These are phyloP conservation scores for Eurystomus gularis DNA, from an alignment of 2,113 vertebrate genomes.

Conservation along the genomic window DNA sequence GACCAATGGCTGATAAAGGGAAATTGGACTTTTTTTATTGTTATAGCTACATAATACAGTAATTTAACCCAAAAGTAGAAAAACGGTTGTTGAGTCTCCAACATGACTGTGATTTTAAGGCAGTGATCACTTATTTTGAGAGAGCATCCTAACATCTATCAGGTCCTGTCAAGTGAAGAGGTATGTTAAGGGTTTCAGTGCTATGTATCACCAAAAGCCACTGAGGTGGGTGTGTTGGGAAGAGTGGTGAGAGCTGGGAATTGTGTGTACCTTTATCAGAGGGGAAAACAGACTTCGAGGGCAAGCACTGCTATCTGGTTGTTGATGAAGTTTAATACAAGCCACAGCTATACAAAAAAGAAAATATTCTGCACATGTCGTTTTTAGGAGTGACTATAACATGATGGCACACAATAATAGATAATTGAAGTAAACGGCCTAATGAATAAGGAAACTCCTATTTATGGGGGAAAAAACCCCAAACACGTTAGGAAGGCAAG, in stretches of 20 bases:
- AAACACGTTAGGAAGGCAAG: not conserved
- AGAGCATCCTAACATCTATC: not conserved
- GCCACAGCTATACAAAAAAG: not conserved
- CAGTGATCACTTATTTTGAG: not conserved
- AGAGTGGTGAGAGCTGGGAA: not conserved
- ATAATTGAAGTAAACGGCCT: not conserved
- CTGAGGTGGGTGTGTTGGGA: not conserved
- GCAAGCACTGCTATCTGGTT: not conserved
- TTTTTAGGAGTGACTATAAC: not conserved
- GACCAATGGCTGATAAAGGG: not conserved
- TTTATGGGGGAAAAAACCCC: not conserved
- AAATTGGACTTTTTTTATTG: not conserved
- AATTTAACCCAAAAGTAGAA: not conserved
- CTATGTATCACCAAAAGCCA: too few relatives aligned
- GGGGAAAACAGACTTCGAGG: not conserved
- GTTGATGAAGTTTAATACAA: not conserved
- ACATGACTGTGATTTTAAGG: not conserved
- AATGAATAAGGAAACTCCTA: not conserved
- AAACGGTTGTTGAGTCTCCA: not conserved
- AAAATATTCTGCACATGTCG: accelerated
- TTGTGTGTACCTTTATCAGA: not conserved
- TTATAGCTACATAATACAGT: not conserved
- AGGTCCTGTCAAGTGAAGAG: not conserved
- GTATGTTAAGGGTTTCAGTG: not conserved
- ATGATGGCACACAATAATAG: not conserved